These are phyloP conservation scores for Cyclina sinensis DNA, from an alignment of 1,140 invertebrate genomes.

Conservation along the genomic window DNA sequence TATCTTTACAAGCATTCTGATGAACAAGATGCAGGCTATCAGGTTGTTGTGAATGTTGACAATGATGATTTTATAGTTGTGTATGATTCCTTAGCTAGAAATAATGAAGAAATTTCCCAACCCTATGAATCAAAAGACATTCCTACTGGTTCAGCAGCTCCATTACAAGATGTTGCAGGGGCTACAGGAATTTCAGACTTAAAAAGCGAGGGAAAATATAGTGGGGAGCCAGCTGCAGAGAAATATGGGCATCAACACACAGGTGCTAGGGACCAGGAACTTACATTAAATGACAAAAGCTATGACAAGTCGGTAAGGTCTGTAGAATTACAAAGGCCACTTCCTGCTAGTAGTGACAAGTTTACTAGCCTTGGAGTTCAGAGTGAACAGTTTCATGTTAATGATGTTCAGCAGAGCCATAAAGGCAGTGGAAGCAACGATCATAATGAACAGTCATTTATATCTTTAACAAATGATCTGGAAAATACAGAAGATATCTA, in stretches of 20 bases:
- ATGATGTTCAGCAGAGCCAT: not conserved
- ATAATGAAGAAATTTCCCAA: not conserved
- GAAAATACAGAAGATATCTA: not conserved
- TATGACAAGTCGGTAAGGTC: too few species aligned
- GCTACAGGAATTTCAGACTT: too few species aligned
- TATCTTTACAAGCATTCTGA: too few species aligned
- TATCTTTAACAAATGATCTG: conserved; percentile 14
- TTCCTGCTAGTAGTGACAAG: not conserved
- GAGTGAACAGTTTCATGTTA: not conserved
- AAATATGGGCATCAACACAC: not conserved
- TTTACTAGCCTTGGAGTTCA: not conserved
- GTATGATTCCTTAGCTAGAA: not conserved
- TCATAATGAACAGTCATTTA: not conserved
- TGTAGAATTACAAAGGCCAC: not conserved
- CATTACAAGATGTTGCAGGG: not conserved
- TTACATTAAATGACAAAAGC: not conserved
- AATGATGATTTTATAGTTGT: conserved; percentile 38
- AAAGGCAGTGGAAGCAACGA: not conserved
- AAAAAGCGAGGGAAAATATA: not conserved
- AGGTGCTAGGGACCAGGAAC: not conserved
- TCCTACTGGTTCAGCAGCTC: too few species aligned
- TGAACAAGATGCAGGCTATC: not conserved
- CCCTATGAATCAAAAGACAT: not conserved
- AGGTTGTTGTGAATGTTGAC: conserved; percentile 40
- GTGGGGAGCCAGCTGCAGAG: not conserved